These are phyloP conservation scores for Polyodon spathula DNA, from an alignment of 2,113 vertebrate species.

Conservation along the genomic window DNA sequence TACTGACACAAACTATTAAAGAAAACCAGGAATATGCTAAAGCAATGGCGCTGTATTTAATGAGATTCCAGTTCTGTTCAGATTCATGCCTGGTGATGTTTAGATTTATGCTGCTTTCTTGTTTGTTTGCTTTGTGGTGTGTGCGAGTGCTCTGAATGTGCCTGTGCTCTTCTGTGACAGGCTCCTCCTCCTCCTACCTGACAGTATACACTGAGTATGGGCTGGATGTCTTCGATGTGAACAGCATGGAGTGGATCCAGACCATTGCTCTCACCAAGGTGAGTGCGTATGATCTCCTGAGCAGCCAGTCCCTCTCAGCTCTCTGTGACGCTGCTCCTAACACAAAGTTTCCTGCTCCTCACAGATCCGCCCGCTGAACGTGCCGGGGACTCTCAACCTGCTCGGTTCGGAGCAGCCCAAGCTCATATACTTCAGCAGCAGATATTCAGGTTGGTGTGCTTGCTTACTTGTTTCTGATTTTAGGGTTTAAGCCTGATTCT, in stretches of 20 bases:
- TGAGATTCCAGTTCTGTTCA: too few species aligned
- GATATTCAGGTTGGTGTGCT: conserved; percentile 60
- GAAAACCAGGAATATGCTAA: too few species aligned
- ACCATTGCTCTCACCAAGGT: conserved; percentile 90
- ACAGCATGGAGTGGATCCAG: conserved; percentile 88
- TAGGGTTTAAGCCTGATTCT: too few species aligned
- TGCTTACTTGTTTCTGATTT: not conserved
- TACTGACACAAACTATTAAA: too few species aligned
- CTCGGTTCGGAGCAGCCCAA: conserved; percentile 78
- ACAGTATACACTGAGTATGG: conserved; percentile 92
- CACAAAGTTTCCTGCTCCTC: conserved; percentile 8
- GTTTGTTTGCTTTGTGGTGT: not conserved
- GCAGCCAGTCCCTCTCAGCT: not conserved
- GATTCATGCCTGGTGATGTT: too few species aligned
- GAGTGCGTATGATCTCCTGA: too few species aligned
- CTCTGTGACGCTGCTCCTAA: not conserved
- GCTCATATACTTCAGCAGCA: conserved; percentile 84
- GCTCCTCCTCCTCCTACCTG: conserved; percentile 77
- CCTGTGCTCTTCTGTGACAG: conserved; percentile 40
- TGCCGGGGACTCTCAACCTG: conserved; percentile 81
- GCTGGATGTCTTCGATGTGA: conserved; percentile 85
- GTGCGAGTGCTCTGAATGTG: not conserved
- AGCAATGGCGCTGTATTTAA: too few species aligned
- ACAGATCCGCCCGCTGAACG: conserved; percentile 83
- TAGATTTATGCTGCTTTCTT: conserved; percentile 2